Percentiles rank a stretch among this genome's conserved stretches.
Conservation (phyloP, 1,140 invertebrate species). For the Subanguina moxae region DNA sequence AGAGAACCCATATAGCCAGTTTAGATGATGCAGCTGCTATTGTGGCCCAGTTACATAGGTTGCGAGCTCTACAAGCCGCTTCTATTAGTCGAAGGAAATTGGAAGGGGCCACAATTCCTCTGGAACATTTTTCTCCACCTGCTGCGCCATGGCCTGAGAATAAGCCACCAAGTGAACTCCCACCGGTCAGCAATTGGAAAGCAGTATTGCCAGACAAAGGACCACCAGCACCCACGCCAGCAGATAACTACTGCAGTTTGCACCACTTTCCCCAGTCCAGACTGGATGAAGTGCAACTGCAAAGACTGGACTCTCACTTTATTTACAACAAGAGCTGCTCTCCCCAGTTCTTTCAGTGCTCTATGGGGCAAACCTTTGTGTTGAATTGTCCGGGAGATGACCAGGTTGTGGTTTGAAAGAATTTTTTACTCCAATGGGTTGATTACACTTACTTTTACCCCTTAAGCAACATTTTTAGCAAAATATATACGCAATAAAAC, state of each 20-base stretch:
- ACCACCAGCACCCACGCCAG: neutral
- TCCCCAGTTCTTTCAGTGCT: constrained; percentile 29
- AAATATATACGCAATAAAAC: no score
- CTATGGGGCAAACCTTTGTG: constrained; percentile 31
- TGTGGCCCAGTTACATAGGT: neutral
- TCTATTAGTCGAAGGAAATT: neutral
- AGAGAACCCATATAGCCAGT: neutral
- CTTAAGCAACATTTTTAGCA: no score
- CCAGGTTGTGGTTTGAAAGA: neutral
- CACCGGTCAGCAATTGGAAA: neutral
- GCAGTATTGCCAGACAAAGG: neutral
- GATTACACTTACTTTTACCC: no score
- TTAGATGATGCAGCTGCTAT: neutral
- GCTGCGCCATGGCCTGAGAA: neutral
- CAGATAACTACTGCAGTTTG: neutral
- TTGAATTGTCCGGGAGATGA: constrained; percentile 25
- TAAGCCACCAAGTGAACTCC: no score
- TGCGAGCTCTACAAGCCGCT: neutral
- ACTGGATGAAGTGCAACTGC: neutral
- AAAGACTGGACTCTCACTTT: constrained; percentile 14
- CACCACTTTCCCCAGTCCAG: neutral
- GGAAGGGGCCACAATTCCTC: neutral
- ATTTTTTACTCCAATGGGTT: no score
- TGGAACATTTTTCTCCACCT: neutral
- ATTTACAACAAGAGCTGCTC: constrained; percentile 39